These are phyloP conservation scores for Drepana falcataria DNA, from an alignment of 2,888 invertebrate genomes.

Conservation along the genomic window DNA sequence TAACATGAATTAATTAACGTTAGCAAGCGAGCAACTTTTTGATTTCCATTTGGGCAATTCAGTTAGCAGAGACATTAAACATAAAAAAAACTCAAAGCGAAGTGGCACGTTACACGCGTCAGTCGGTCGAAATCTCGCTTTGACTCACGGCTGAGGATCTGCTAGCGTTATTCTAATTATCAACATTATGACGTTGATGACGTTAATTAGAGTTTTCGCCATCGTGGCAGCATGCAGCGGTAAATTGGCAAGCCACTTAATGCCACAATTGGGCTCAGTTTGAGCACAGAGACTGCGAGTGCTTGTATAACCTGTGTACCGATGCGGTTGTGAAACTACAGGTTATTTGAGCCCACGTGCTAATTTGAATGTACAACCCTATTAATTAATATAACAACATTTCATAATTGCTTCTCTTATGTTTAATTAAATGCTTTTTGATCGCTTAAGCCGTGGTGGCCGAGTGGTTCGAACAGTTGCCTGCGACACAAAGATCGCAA, in stretches of 20 bases:
- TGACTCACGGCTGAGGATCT: conserved; percentile 49
- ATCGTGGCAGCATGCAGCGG: conserved; percentile 53
- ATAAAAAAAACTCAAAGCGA: conserved; percentile 48
- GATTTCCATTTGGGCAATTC: background rate
- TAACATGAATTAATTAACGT: background rate
- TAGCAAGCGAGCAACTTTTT: background rate
- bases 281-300: conserved; percentile 41
- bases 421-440: too few relatives aligned
- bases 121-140: conserved; percentile 54
- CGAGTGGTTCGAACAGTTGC: too few relatives aligned
- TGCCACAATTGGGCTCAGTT: conserved; percentile 68
- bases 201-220: conserved; percentile 70
- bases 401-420: too few relatives aligned
- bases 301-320: conserved; percentile 53
- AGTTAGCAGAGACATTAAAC: conserved; percentile 16
- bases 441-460: too few relatives aligned
- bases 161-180: conserved; percentile 76
- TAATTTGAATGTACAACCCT: conserved; percentile 20
- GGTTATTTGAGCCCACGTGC: conserved; percentile 41
- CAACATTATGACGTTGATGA: conserved; percentile 55
- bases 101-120: conserved; percentile 60
- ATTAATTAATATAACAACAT: too few relatives aligned
- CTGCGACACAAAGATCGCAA: too few relatives aligned
- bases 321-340: conserved; percentile 46
- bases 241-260: conserved; percentile 63